A percentile compares a stretch with the other conserved stretches of the same genome.
Conservation (phyloP, 2,113 vertebrate genomes). For the Rhagologus leucostigma region DNA sequence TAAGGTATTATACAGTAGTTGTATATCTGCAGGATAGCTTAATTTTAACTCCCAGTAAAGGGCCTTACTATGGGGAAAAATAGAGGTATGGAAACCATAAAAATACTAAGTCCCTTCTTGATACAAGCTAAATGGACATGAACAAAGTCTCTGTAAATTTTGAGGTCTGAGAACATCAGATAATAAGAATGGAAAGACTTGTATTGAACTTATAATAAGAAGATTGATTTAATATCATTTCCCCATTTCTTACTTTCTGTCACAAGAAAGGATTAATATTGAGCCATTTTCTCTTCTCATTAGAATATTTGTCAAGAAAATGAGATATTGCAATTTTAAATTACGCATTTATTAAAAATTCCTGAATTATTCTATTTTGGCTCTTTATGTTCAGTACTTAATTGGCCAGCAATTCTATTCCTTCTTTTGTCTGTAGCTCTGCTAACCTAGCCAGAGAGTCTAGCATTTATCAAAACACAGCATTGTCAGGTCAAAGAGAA, state of each 20-base stretch:
- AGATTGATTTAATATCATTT: neutral
- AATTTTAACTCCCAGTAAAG: neutral
- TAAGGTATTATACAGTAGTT: neutral
- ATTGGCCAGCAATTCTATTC: neutral
- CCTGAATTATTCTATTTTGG: neutral
- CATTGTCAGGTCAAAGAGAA: neutral
- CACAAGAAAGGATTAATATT: neutral
- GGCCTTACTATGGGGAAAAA: neutral
- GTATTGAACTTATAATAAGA: neutral
- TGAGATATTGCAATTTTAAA: neutral
- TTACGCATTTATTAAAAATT: neutral
- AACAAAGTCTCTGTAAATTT: neutral
- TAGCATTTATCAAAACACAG: neutral
- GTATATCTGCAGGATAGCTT: neutral
- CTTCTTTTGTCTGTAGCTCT: neutral
- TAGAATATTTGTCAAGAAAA: constrained; percentile 12
- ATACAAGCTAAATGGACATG: neutral
- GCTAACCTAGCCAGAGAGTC: neutral
- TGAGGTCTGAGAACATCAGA: neutral
- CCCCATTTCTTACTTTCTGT: neutral
- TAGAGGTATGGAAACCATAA: neutral
- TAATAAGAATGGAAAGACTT: neutral
- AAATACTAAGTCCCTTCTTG: neutral
- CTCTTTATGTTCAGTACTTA: neutral
- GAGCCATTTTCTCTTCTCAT: neutral